Percentiles rank a stretch among this genome's conserved stretches.
phyloP scores from a whole-genome alignment of 2,888 invertebrate species.

The Sipha maydis region DNA sequence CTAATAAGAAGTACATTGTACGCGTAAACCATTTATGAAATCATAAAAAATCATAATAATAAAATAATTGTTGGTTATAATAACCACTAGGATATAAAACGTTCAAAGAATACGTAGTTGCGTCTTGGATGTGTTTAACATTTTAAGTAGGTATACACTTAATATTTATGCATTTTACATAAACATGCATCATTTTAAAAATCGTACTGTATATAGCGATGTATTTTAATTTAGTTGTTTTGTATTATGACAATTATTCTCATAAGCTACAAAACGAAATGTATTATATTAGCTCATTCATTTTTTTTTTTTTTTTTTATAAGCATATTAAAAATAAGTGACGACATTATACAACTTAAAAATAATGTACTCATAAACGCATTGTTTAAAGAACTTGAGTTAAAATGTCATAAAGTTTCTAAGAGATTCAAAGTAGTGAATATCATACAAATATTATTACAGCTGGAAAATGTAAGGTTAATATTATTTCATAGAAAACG shows the following conservation, averaged over 20 bases:
- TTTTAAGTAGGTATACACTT: neutral
- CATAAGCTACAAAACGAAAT: too few species aligned
- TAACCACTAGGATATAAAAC: too few species aligned
- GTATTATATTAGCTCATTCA: too few species aligned
- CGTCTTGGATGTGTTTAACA: neutral
- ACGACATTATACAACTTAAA: neutral
- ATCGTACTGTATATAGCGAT: neutral
- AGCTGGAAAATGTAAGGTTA: neutral
- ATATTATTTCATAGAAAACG: constrained; percentile 4
- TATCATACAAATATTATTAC: neutral
- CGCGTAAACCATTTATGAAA: too few species aligned
- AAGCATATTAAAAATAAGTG: neutral
- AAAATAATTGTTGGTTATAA: too few species aligned
- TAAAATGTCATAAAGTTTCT: neutral
- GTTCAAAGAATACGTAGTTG: neutral
- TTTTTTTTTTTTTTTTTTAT: neutral
- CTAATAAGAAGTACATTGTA: too few species aligned
- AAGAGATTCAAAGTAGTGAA: neutral
- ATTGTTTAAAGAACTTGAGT: neutral
- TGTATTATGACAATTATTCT: neutral
- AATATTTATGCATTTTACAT: neutral
- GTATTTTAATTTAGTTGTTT: neutral
- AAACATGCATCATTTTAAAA: neutral
- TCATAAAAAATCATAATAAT: too few species aligned
- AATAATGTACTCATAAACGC: neutral